Evolutionary conservation across 1,140 invertebrate species (phyloP), one percentile per base, ranked within the genome.

Genomic region (Laupala kohalensis): DNA sequence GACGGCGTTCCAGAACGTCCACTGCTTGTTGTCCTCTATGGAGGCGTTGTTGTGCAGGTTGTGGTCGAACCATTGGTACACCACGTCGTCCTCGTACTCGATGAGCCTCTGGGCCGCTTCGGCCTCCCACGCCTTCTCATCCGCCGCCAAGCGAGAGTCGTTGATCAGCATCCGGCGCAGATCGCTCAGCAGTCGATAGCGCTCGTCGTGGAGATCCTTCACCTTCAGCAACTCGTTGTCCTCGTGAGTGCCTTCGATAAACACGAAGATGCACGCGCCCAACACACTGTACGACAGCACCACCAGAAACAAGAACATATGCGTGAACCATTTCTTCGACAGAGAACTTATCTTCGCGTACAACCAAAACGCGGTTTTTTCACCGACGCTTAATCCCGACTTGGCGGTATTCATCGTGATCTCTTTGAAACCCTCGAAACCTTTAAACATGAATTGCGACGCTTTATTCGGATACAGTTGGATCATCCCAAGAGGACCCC

Each of bases 1-100:
- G 75, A 97, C 87, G 0, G 94, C 86, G 76, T 95, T 94, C 90
- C 91, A 92, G 78, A 95, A 94, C 15, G 89, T 88, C 95, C 95
- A 97, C n/a, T 65, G 65, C n/a, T 67, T 26, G 23, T 30, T 71
- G 27, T 84, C 79, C 2, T 78, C 76, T 4, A 75, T 77, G 65
- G 79, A 73, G 79, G 72, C 79, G 76, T 53, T 53, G 37, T 9
- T 53, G 75, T 81, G 72, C 69, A 82, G 76, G 15, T 84, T 79
- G 19, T 83, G 81, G 29, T 85, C 85, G 74, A 82, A 83, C 63
- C 81, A 83, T 25, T 85, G 81, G 27, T 84, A 83, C n/a, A 89
- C 80, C 69, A 26, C 24, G 5, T 84, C 79, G 0, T 78, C 75
- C 73, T 89, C 87, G 75, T 86, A 90, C 0, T 80, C 75, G 62